A percentile compares a stretch with the other conserved stretches of the same genome.
phyloP scores from a whole-genome alignment of 2,797 vertebrate species.

The Sebastes variabilis region DNA sequence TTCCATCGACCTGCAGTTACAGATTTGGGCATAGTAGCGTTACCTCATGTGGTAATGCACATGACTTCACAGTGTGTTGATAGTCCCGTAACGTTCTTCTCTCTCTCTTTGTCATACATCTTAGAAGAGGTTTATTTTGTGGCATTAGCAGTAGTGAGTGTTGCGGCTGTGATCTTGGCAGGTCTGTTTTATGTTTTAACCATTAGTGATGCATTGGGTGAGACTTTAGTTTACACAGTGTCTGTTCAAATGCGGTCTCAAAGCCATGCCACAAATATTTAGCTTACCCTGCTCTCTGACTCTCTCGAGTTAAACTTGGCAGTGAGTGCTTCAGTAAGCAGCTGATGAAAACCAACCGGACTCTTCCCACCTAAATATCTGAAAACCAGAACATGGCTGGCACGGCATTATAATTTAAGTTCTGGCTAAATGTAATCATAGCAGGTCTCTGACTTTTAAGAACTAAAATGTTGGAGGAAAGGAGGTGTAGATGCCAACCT shows the following conservation, averaged over 20 bases:
- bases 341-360: background rate
- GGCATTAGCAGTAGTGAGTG: background rate
- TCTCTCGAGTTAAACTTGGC: background rate
- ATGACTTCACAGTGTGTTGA: background rate
- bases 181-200: slow-evolving; percentile 14
- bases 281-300: background rate
- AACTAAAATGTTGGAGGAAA: background rate
- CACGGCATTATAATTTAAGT: background rate
- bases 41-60: background rate
- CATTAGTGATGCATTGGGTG: background rate
- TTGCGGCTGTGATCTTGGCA: background rate
- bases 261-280: slow-evolving; percentile 22
- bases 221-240: background rate
- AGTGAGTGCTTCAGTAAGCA: background rate
- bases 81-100: background rate
- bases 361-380: background rate
- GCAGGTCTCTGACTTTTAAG: background rate
- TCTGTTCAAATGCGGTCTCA: background rate
- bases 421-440: background rate
- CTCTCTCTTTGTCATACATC: background rate
- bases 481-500: background rate
- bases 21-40: background rate
- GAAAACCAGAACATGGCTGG: background rate
- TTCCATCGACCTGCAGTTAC: background rate
- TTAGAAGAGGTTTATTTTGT: background rate